phyloP scores from a whole-genome alignment of 2,888 invertebrate species.

The Acanthopleura granulata region DNA sequence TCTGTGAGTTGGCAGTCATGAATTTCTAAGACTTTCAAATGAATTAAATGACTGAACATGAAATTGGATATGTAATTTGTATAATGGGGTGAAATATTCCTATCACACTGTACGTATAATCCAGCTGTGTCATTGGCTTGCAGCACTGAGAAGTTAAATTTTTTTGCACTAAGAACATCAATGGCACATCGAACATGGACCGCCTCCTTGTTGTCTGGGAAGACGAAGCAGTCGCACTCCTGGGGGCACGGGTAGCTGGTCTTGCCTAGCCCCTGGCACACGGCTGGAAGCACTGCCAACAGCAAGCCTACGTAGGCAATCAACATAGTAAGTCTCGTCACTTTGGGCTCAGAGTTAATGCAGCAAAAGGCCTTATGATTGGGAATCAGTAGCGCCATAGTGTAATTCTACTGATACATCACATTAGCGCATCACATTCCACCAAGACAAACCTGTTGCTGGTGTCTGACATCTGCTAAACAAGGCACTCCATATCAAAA shows the following conservation, averaged over 20 bases:
- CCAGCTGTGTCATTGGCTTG: neutral
- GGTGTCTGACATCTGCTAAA: too few relatives aligned
- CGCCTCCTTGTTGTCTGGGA: neutral
- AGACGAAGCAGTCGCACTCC: constrained; percentile 3
- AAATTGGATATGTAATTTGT: neutral
- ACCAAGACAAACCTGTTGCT: too few relatives aligned
- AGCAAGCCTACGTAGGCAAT: too few relatives aligned
- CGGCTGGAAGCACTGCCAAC: too few relatives aligned
- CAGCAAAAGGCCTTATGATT: too few relatives aligned
- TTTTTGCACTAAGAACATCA: neutral
- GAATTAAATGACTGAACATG: constrained; percentile 1
- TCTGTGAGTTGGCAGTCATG: constrained; percentile 13
- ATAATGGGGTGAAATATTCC: neutral
- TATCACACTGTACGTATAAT: constrained; percentile 4
- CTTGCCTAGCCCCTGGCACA: neutral
- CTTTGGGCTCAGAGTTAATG: too few relatives aligned
- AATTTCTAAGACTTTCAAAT: constrained; percentile 2
- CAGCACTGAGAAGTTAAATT: neutral
- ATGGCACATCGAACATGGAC: constrained; percentile 14
- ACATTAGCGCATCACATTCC: too few relatives aligned
- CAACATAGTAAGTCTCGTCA: too few relatives aligned
- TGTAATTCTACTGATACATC: too few relatives aligned
- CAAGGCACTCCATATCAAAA: too few relatives aligned
- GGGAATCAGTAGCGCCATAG: too few relatives aligned
- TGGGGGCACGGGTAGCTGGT: neutral